These are phyloP conservation scores for Tachyglossus aculeatus DNA, from an alignment of 2,797 vertebrate genomes.

Conservation along the genomic window DNA sequence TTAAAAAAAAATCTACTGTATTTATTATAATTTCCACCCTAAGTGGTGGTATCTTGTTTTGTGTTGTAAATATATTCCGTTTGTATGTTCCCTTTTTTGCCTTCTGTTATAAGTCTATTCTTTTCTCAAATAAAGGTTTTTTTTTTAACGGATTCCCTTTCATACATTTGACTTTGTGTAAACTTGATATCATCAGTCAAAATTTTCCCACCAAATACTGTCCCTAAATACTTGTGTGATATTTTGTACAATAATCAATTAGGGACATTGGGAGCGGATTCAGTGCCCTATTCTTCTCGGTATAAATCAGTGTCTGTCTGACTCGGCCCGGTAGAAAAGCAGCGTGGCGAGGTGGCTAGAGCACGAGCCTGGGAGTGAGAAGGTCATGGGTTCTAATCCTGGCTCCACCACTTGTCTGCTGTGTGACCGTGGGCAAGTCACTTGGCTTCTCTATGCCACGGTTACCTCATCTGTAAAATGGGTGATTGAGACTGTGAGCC, in stretches of 20 bases:
- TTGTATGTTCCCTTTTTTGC: slow-evolving; percentile 90
- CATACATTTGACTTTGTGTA: slow-evolving; percentile 82
- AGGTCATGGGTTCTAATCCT: no score
- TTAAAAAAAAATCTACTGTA: slow-evolving; percentile 92
- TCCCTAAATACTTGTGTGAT: slow-evolving; percentile 57
- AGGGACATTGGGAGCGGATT: slow-evolving; percentile 57
- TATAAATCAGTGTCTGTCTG: slow-evolving; percentile 70
- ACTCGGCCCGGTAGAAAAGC: no score
- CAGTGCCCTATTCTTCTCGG: slow-evolving; percentile 62
- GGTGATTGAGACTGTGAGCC: no score
- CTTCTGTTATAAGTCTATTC: slow-evolving; percentile 91
- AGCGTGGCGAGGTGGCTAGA: no score
- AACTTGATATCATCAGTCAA: slow-evolving; percentile 68
- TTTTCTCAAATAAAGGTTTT: slow-evolving; percentile 92
- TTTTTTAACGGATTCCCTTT: slow-evolving; percentile 84
- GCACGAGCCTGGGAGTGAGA: no score
- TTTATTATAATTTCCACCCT: slow-evolving; percentile 85
- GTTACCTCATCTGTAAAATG: no score
- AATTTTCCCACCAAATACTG: slow-evolving; percentile 51
- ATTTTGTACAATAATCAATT: slow-evolving; percentile 62
- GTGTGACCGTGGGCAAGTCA: no score
- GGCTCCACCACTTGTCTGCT: no score
- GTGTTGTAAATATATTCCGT: slow-evolving; percentile 91
- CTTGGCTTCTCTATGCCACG: no score
- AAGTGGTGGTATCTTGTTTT: slow-evolving; percentile 83